Evolutionary conservation across 92 coral and sea anemone genomes (phyloP), one percentile per base, ranked within the genome.

Genomic region (Paramuricea clavata): DNA sequence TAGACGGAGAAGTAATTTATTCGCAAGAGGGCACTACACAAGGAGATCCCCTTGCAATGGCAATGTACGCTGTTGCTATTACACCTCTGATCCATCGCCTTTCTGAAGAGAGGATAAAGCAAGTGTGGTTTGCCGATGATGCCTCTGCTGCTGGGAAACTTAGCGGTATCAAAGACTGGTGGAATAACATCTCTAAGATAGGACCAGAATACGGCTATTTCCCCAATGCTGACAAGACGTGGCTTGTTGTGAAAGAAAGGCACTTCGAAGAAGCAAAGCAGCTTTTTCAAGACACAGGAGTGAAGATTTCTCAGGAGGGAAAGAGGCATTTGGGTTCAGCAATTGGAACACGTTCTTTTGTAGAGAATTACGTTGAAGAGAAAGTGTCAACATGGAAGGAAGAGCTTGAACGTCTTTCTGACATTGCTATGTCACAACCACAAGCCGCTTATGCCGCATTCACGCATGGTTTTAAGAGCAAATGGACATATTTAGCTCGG

Each of bases 101-200:
- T 28, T 0, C 42, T 2, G 39, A 65, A 32, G 72, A 65, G 72
- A 65, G 9, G n/a, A 15, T 65, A 41, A 65, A 65, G 17, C 72
- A 26, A 65, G 42, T 27, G 19, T 65, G 39, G 72, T 65, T 65
- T 27, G 72, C 39, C 42, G 39, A 65, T 65, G 72, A 28, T 65
- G 72, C 72, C 39, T 65, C 72, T 27, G 39, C 72, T 65, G 39
- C 72, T 65, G 72, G 72, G 22, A 65, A 65, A 65, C 72, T 65
- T n/a, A 65, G 25, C 11, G 27, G 39, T 3, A 28, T 65, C 9
- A 65, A 12, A 65, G 28, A 28, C 9, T 65, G 72, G 72, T 65
- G 72, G 72, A 31, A 65, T 31, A 65, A 65, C n/a, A 30, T 65
- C 39, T 9, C 72, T 27, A 65, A 27, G 36, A 65, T 65, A 5